Evolutionary conservation across 2,797 vertebrate genomes (phyloP), one percentile per base, ranked within the genome.

Genomic region (Fratercula arctica): DNA sequence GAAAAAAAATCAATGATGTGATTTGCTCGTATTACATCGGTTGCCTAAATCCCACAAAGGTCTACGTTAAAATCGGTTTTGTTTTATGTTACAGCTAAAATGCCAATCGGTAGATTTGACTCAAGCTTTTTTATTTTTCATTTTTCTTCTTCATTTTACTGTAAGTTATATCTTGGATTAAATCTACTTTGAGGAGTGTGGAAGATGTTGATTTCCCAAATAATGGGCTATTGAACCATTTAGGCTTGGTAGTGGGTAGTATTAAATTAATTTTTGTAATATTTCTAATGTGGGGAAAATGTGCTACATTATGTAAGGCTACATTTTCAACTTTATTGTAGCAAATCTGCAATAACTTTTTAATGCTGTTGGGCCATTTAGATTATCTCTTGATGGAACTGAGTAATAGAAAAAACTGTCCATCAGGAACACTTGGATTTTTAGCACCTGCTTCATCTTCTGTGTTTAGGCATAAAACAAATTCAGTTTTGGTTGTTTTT

Each of bases 91-190:
- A 68, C 12, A 57, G n/a, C 33, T 75, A 85, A 90, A 75, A 37
- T 53, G 8, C 35, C 74, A 72, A 46, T 92, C 68, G 64, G 17
- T 59, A 63, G n/a, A 88, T 84, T 80, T 72, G 31, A 54, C 46
- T 73, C 70, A 74, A 78, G 18, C 3, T 41, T 64, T 80, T 85
- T 21, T 78, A 5, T 45, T 61, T 92, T 87, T 61, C 13, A 26
- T 75, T 96, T 93, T 90, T 92, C 6, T 73, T 96, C 66, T 87
- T 83, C 16, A 13, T 93, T 92, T 97, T 94, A 67, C 75, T 91
- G 5, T 33, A 69, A 88, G 6, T 73, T 86, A 3, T 68, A 31
- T 63, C 39, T 48, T 75, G 10, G 17, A 67, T 85, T 90, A 66
- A 72, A 41, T 75, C 37, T 50, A 11, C 46, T 92, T 75, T 66